Evolutionary conservation across 2,888 invertebrate species (phyloP).

Genomic region (Euzetes globulus): DNA sequence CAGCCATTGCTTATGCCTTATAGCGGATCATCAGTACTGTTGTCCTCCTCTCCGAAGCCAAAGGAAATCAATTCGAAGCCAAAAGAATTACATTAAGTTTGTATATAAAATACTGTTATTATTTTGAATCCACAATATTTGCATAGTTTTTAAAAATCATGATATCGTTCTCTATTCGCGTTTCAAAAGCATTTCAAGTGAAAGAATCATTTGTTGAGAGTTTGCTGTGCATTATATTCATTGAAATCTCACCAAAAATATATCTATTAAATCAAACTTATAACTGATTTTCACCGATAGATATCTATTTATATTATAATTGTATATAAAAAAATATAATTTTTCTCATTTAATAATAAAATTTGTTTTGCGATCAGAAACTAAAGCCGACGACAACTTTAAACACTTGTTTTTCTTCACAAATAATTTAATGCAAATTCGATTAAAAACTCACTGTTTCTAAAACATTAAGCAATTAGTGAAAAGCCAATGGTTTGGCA

Average conservation of each 20-base stretch:
- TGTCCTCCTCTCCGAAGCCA: not conserved
- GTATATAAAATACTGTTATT: not conserved
- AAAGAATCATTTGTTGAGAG: constrained; percentile 1
- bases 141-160: not conserved
- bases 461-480: constrained; percentile 7
- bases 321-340: no score
- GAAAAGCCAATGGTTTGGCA: not conserved
- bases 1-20: constrained; percentile 27
- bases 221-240: constrained; percentile 17
- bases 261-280: constrained; percentile 14
- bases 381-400: no score
- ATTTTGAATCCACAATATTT: not conserved
- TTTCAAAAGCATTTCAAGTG: not conserved
- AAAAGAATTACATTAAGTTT: not conserved
- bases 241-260: not conserved
- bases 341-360: no score
- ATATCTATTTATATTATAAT: not conserved
- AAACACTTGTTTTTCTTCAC: no score
- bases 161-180: not conserved
- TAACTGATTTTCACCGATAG: not conserved
- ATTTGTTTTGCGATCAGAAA: no score
- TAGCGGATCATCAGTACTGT: not conserved
- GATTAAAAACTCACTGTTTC: no score
- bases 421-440: no score
- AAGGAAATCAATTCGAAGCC: not conserved